Evolutionary conservation across 37 sponge, comb jelly and placozoan species (phyloP).

Genomic region (Halichondria panicea): DNA sequence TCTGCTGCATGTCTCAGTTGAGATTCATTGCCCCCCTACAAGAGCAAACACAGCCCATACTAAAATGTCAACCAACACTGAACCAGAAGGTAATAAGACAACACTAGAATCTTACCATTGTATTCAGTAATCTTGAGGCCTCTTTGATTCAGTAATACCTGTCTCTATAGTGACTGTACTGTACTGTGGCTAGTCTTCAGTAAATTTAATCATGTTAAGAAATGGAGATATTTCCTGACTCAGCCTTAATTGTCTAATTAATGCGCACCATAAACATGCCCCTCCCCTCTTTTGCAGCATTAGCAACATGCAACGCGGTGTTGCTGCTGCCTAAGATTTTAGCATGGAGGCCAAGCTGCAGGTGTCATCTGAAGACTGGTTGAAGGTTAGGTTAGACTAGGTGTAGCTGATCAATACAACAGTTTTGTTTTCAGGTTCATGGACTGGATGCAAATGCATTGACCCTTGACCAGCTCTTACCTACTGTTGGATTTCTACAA

Average conservation of each 20-base stretch:
- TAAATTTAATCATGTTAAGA: too few species aligned
- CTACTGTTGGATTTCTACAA: conserved; percentile 69
- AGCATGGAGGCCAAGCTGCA: conserved; percentile 7
- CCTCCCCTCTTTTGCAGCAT: conserved; percentile 21
- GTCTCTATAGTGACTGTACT: too few species aligned
- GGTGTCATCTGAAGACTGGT: conserved; percentile 50
- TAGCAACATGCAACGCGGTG: neutral
- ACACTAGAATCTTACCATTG: neutral
- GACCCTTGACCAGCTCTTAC: conserved; percentile 49
- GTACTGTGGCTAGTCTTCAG: too few species aligned
- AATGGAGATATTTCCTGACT: too few species aligned
- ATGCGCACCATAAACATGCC: conserved; percentile 14
- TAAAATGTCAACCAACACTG: neutral
- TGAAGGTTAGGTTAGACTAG: conserved; percentile 23
- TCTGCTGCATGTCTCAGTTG: conserved; percentile 28
- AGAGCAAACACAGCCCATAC: neutral
- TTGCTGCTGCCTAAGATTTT: too few species aligned
- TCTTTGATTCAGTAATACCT: neutral
- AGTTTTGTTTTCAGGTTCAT: conserved; percentile 23
- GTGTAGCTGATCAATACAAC: neutral
- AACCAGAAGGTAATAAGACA: neutral
- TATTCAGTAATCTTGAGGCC: neutral
- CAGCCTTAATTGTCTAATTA: too few species aligned
- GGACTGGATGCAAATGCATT: conserved; percentile 42
- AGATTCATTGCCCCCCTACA: conserved; percentile 48